Evolutionary conservation across 2,797 vertebrate genomes (phyloP), one percentile per base, ranked within the genome.

Genomic region (Natrix natrix): DNA sequence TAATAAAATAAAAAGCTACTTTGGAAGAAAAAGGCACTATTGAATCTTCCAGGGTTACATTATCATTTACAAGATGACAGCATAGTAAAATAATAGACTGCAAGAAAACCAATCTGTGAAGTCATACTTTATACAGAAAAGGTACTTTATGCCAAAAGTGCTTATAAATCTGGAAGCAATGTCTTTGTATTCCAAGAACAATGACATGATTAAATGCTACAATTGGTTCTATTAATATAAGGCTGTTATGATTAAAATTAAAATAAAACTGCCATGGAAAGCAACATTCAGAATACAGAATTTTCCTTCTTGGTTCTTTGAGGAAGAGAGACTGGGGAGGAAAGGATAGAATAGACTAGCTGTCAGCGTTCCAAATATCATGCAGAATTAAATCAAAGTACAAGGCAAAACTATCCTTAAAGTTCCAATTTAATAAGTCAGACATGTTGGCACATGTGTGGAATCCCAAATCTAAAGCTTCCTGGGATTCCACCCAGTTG

Each of bases 41-140:
- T 61, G 32, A 89, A 89, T 91, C 90, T 91, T 56, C n/a, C 90
- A 91, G 83, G 61, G 56, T 93, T 92, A 92, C 0, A 37, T 16
- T 94, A 95, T 86, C 90, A 87, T 93, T 96, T 94, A 93, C 61
- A 93, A 93, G 95, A 90, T 88, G 13, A 94, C 22, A 69, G 43
- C 24, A 11, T 12, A 87, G 57, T 91, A 59, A 94, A 95, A 91
- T 93, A 86, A 94, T 90, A 92, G 63, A 52, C 0, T 1, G 48
- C 69, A 32, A 48, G 57, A 91, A 48, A 90, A 17, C 74, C 69
- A 55, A n/a, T 94, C 94, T 92, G 88, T 61, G 32, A 92, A 88
- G 92, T 11, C 48, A 37, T 57, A 92, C 90, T 93, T 89, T 93
- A 92, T 22, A 86, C 11, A 56, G 43, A 43, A 5, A 0, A n/a